Conservation (phyloP, 2,888 invertebrate species). For the Euspilapteryx auroguttella region DNA sequence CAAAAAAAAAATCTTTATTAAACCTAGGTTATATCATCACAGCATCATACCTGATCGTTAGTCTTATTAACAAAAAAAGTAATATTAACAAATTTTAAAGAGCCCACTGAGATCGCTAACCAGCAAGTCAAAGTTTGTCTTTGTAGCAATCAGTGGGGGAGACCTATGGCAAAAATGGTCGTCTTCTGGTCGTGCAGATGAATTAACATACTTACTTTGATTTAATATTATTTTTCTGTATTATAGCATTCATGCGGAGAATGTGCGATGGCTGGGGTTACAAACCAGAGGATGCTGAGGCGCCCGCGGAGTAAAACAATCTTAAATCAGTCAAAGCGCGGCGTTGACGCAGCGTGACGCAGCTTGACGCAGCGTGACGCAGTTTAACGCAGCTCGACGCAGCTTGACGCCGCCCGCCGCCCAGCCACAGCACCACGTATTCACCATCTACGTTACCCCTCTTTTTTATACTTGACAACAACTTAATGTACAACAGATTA, state of each 20-base stretch:
- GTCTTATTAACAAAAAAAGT: no score
- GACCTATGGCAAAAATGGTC: no score
- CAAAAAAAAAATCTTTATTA: no score
- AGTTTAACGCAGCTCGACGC: slow-evolving; percentile 12
- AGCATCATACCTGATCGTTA: no score
- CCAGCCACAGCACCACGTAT: slow-evolving; percentile 23
- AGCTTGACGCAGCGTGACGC: slow-evolving; percentile 12
- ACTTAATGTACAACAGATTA: slow-evolving; percentile 38
- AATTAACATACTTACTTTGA: no score
- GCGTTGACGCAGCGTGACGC: slow-evolving; percentile 11
- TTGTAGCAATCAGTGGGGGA: no score
- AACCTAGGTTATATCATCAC: no score
- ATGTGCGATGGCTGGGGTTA: slow-evolving; percentile 70
- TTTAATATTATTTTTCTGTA: no score
- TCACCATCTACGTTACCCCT: slow-evolving; percentile 24
- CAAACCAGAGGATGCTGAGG: slow-evolving; percentile 19
- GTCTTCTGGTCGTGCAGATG: no score
- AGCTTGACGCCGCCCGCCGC: slow-evolving; percentile 13
- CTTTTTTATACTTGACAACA: slow-evolving; percentile 43
- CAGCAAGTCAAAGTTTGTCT: no score
- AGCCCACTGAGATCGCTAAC: no score
- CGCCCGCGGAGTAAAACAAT: slow-evolving; percentile 35
- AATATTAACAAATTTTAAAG: no score
- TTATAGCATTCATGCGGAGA: slow-evolving; percentile 86
- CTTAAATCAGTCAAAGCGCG: slow-evolving; percentile 3